Evolutionary conservation across 1,140 invertebrate genomes (phyloP), one percentile per base, ranked within the genome.

Genomic region (Condylostylus longicornis): DNA sequence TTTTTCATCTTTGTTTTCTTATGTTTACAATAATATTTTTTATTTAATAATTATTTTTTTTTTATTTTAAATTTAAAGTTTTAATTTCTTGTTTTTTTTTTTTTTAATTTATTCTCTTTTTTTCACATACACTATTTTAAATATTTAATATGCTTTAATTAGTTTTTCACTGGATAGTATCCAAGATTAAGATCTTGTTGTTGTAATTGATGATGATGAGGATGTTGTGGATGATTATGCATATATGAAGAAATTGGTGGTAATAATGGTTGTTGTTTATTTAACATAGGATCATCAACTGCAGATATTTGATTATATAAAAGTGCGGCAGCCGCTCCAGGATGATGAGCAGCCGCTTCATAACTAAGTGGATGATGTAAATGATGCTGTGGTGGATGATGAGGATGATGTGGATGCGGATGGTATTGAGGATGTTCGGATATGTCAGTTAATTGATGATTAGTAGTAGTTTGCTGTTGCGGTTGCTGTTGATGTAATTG

Each of bases 81-180:
- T 10, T 10, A 27, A 27, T 10, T 10, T 10, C 10, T 27, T 27
- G 14, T 10, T 27, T 27, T 27, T 27, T 10, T 8, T 27, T 27
- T 27, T 27, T 5, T 5, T 27, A 3, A n/a, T 27, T 10, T 27
- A n/a, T 10, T 27, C 14, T 27, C 14, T 27, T 6, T 23, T 27
- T n/a, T n/a, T 27, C 10, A n/a, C 25, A 27, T 27, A n/a, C 14
- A n/a, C 4, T 27, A n/a, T 27, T 27, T n/a, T 13, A 27, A 5
- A n/a, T 27, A n/a, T 27, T 27, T 10, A 27, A 27, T n/a, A 27
- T 13, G 25, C 25, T 13, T n/a, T 13, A n/a, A 58, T 50, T 58
- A 55, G 38, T 58, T 58, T 35, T 58, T 58, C 42, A 58, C 55
- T 47, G 55, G 53, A 47, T 58, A 58, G 33, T 58, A 58, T 35